Percentiles rank a stretch among this genome's conserved stretches.
phyloP scores from a whole-genome alignment of 2,797 vertebrate species.

The Chaetophractus vellerosus region DNA sequence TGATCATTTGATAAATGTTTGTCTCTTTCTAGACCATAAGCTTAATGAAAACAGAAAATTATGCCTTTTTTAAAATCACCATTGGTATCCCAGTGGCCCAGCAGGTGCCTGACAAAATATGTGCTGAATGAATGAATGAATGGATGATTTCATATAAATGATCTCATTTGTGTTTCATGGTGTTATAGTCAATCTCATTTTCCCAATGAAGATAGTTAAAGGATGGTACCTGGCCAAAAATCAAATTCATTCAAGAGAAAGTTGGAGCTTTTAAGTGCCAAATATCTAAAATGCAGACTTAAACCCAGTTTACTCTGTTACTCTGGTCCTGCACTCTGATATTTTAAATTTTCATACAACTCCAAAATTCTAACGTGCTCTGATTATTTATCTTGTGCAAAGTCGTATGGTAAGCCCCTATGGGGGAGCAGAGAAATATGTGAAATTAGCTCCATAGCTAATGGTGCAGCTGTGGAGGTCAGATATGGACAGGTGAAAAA shows the following conservation, averaged over 20 bases:
- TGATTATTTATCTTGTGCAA: rapidly evolving
- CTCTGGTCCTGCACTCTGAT: background rate
- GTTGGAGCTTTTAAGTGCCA: background rate
- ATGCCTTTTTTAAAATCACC: rapidly evolving
- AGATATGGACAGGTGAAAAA: background rate
- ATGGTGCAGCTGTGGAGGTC: background rate
- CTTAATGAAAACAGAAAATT: rapidly evolving
- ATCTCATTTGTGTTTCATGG: background rate
- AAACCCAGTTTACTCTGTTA: no score
- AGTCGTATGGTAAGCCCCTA: background rate
- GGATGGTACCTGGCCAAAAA: no score
- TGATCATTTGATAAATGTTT: no score
- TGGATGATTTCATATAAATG: background rate
- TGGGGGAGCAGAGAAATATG: background rate
- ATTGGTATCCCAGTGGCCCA: rapidly evolving
- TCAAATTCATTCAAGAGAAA: background rate
- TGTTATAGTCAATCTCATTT: background rate
- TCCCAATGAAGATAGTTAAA: background rate
- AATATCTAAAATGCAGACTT: background rate
- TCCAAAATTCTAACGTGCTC: background rate
- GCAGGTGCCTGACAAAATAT: background rate
- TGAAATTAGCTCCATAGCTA: no score
- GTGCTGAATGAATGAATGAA: no score
- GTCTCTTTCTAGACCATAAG: no score
- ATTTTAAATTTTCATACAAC: background rate